These are phyloP conservation scores for Heliothis virescens DNA, from an alignment of 1,140 invertebrate species.

Conservation along the genomic window DNA sequence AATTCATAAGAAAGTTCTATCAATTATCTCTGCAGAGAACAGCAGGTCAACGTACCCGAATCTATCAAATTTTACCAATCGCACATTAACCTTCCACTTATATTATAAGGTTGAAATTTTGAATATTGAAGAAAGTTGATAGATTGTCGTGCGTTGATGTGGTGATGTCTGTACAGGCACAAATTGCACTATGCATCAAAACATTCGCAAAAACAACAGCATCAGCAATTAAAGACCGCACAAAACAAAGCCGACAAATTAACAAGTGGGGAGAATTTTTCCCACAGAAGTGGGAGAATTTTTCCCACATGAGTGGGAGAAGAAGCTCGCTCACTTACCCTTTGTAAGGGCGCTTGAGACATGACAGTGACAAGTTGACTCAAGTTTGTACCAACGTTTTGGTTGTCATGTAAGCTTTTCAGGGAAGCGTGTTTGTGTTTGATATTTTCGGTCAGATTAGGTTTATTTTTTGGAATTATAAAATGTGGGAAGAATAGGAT, in stretches of 20 bases:
- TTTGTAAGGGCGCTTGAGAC: conserved; percentile 6
- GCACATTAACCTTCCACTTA: too few species aligned
- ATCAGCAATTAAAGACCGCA: conserved; percentile 2
- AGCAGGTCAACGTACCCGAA: too few species aligned
- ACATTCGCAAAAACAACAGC: background rate
- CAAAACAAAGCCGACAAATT: conserved; percentile 13
- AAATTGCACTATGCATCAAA: background rate
- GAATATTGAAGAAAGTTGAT: too few species aligned
- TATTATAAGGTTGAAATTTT: too few species aligned
- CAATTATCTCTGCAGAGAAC: too few species aligned
- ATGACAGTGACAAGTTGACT: conserved; percentile 35
- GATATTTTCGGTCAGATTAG: conserved; percentile 2
- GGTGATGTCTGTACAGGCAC: too few species aligned
- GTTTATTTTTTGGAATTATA: background rate
- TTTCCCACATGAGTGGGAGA: conserved; percentile 14
- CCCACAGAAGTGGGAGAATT: conserved; percentile 12
- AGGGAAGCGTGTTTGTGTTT: conserved; percentile 7
- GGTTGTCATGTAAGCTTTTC: conserved; percentile 12
- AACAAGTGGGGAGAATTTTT: conserved; percentile 22
- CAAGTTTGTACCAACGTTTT: conserved; percentile 11
- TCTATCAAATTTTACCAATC: too few species aligned
- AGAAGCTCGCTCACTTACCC: conserved; percentile 18
- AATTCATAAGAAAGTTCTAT: too few species aligned
- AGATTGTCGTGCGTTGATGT: too few species aligned
- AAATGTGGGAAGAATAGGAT: background rate